Base-by-base conservation (phyloP, 2,113 vertebrate species). In the Kryptolebias marmoratus region DNA sequence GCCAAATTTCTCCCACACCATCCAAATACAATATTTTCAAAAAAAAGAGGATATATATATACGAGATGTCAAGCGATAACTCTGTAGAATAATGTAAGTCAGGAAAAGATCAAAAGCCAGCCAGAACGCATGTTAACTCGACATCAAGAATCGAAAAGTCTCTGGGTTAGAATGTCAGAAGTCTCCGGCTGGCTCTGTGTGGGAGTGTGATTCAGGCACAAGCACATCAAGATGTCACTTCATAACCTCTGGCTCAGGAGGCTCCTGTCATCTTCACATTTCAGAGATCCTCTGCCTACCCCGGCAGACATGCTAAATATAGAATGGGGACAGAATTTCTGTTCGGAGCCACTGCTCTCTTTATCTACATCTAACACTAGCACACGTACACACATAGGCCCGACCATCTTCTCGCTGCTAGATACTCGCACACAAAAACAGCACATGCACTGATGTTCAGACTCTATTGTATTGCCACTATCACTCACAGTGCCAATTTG, bases 261-360 rank as follows among this genome's bases (percentile, higher is more conserved):
- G 73, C 83, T 93, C 86, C 89, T 94, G 93, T 93, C 92, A 93
- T 92, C 90, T 91, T 87, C 80, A 88, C 87, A 92, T 90, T 87
- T 89, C 87, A 85, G 86, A 92, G 87, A 92, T 87, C 83, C 85
- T 89, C 84, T 86, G 90, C 87, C 86, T 88, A 71, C 76, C 86
- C 88, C 85, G 56, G 82, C 89, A 90, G 89, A 89, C 79, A 74
- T 75, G 86, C 92, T 93, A 93, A 93, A 93, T 90, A 94, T 93
- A 94, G 92, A 90, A 84, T 68, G 72, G 86, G 89, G 86, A 83
- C 88, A 88, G 80, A 89, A 81, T 88, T 87, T 88, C 73, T 79
- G 80, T 89, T 90, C 86, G 84, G 88, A 89, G 73, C 75, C 78
- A 79, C 78, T 72, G 82, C 76, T 86, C 74, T 71, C 81, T 86